A percentile compares a stretch with the other conserved stretches of the same genome.
Conservation (phyloP, 2,888 invertebrate genomes). For the Synergus gifuensis region DNA sequence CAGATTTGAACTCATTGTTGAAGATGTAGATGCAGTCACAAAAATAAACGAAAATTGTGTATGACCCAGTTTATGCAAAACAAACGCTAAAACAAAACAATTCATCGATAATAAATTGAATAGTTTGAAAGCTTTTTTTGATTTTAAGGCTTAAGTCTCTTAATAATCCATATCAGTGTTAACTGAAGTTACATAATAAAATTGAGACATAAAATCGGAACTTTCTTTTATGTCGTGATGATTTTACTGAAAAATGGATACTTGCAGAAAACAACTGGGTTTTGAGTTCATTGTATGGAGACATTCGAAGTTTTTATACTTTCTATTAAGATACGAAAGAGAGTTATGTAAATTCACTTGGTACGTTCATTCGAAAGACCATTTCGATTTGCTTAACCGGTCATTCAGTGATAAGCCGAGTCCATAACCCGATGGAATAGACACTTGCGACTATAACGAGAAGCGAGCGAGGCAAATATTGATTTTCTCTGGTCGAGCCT, state of each 20-base stretch:
- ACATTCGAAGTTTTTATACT: conserved; percentile 4
- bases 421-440: conserved; percentile 30
- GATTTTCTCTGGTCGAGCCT: conserved; percentile 26
- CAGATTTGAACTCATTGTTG: background rate
- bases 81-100: too few relatives aligned
- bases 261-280: background rate
- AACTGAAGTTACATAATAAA: too few relatives aligned
- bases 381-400: conserved; percentile 41
- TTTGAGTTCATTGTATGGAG: background rate
- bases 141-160: too few relatives aligned
- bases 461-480: conserved; percentile 35
- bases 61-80: too few relatives aligned
- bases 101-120: too few relatives aligned
- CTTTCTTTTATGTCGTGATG: background rate
- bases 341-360: conserved; percentile 37
- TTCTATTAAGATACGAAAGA: conserved; percentile 39
- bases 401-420: conserved; percentile 36
- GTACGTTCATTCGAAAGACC: conserved; percentile 18
- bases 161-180: too few relatives aligned
- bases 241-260: background rate
- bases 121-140: too few relatives aligned
- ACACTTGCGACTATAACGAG: conserved; percentile 35
- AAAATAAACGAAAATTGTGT: background rate
- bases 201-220: too few relatives aligned
- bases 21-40: background rate